These are phyloP conservation scores for Platycercus adscitus DNA, from an alignment of 2,113 vertebrate genomes.

Conservation along the genomic window DNA sequence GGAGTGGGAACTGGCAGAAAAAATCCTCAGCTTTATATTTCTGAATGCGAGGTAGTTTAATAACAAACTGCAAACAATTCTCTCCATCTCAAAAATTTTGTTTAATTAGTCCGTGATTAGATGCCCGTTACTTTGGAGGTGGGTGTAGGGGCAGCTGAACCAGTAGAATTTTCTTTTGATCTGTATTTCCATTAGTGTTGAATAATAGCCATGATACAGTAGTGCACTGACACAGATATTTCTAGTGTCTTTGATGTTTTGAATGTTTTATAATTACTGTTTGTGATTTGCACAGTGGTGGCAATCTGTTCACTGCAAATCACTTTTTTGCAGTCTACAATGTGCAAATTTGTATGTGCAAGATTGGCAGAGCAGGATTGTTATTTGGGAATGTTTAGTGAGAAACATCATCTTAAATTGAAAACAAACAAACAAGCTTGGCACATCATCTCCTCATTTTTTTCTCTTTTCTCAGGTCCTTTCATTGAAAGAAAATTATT, in stretches of 20 bases:
- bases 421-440: not conserved
- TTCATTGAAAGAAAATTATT: not conserved
- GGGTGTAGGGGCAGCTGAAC: not conserved
- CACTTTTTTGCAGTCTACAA: not conserved
- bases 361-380: not conserved
- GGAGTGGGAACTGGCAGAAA: not conserved
- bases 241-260: not conserved
- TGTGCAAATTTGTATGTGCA: not conserved
- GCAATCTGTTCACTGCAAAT: not conserved
- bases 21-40: not conserved
- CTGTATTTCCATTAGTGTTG: not conserved
- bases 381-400: not conserved
- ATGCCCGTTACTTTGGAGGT: not conserved
- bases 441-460: not conserved
- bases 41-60: not conserved
- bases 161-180: not conserved
- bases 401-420: not conserved
- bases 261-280: not conserved
- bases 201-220: not conserved
- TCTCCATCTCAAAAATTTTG: not conserved
- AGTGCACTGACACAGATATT: not conserved
- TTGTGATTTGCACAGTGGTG: not conserved
- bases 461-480: not conserved
- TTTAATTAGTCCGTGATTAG: not conserved
- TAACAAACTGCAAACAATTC: not conserved